Evolutionary conservation across 2,888 invertebrate genomes (phyloP), one percentile per base, ranked within the genome.

Genomic region (Cryptophagus acutangulus): DNA sequence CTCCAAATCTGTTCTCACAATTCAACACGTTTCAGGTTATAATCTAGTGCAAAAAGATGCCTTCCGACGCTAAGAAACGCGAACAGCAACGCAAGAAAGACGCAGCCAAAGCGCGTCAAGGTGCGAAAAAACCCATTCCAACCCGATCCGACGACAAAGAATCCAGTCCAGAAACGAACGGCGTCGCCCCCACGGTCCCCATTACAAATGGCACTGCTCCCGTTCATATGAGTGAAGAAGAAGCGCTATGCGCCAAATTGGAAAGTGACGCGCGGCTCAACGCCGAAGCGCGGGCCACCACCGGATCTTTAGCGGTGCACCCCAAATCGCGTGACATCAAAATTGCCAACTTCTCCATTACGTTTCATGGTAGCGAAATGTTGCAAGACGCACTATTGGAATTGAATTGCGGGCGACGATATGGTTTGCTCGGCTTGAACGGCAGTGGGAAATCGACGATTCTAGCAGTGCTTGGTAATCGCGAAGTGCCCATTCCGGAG

Each of bases 21-120:
- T 30, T 31, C 24, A 9, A 26, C 16, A 36, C 24, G 13, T 24
- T 40, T 14, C 28, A 36, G 18, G 29, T 16, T 9, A 17, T 33
- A 5, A 13, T 12, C 3, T 29, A n/a, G 17, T 30, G 14, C 18
- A 34, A 14, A 33, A 52, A 42, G 55, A 99, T 99, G 99, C 96
- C 99, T 69, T 99, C 99, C 60, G 97, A 97, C 73, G 85, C 95
- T 20, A 97, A 99, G 73, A 97, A 99, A 78, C 91, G 93, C 66
- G 87, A 95, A 68, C 93, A 91, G 65, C 91, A 91, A 66, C 92
- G 93, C 71, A 99, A 97, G 72, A 99, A 97, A 69, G 95, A 94
- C 54, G 90, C 91, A 38, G 87, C 89, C 2, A 87, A 84, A 64
- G 82, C 79, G 46, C 79, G 86, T 43, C 76, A 75, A 54, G 52